Percentiles rank a stretch among this genome's conserved stretches.
These are phyloP conservation scores for Corapipo altera DNA, from an alignment of 2,113 vertebrate genomes.

Conservation along the genomic window DNA sequence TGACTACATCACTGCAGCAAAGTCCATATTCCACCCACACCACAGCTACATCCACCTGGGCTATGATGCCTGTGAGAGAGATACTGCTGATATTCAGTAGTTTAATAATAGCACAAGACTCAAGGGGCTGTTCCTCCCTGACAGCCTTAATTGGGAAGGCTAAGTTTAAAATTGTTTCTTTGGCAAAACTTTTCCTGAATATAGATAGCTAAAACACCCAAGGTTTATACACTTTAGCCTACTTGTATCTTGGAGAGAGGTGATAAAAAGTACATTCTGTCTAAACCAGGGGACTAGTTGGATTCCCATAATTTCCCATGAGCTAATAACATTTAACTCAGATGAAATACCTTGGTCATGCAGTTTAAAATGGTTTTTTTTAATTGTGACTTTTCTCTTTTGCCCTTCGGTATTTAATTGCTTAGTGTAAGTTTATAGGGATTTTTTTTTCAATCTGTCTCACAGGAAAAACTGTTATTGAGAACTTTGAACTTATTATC, in stretches of 20 bases:
- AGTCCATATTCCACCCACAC: not conserved
- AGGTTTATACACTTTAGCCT: not conserved
- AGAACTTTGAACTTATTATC: not conserved
- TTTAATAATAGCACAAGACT: not conserved
- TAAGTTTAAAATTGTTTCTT: not conserved
- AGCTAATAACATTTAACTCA: not conserved
- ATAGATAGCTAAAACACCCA: not conserved
- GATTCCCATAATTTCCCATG: not conserved
- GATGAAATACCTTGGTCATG: not conserved
- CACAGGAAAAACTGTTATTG: not conserved
- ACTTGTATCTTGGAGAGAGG: not conserved
- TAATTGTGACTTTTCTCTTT: not conserved
- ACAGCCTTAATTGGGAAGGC: not conserved
- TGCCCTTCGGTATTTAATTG: not conserved
- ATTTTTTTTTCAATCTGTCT: not conserved
- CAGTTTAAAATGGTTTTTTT: not conserved
- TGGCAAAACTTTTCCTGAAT: not conserved
- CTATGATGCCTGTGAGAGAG: not conserved
- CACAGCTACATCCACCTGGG: not conserved
- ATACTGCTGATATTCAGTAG: not conserved
- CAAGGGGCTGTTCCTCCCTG: not conserved
- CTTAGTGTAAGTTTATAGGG: not conserved
- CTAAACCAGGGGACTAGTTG: not conserved
- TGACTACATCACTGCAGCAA: not conserved
- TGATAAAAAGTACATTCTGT: not conserved